Percentiles rank a stretch among this genome's conserved stretches.
These are phyloP conservation scores for Hucho hucho DNA, from an alignment of 2,113 vertebrate genomes.

Conservation along the genomic window DNA sequence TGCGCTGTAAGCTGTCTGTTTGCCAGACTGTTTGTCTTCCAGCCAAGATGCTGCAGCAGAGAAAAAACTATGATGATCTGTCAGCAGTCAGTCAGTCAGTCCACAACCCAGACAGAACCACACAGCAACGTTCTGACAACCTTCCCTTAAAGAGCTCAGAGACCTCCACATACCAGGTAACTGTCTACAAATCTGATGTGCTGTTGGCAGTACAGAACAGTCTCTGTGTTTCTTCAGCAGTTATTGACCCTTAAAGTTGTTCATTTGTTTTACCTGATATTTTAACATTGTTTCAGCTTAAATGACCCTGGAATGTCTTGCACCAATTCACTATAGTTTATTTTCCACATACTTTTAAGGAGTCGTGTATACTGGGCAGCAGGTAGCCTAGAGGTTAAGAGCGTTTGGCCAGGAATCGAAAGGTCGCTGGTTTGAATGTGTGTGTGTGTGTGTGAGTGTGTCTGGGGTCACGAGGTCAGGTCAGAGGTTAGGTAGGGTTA, in stretches of 20 bases:
- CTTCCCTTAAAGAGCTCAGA: neutral
- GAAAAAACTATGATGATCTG: slow-evolving; percentile 74
- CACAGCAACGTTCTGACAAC: neutral
- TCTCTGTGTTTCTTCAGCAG: neutral
- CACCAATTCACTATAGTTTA: neutral
- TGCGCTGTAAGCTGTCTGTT: slow-evolving; percentile 72
- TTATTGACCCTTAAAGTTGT: neutral
- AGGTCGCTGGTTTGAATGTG: neutral
- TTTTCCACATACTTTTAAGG: neutral
- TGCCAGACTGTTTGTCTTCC: slow-evolving; percentile 72
- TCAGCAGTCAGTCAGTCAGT: slow-evolving; percentile 63
- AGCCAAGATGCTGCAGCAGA: slow-evolving; percentile 67
- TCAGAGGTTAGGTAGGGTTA: slow-evolving; percentile 66
- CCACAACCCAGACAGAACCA: slow-evolving; percentile 42
- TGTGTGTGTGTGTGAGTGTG: slow-evolving; percentile 29
- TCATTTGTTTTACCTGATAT: too few relatives aligned
- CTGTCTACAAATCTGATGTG: neutral
- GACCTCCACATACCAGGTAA: neutral
- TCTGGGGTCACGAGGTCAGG: slow-evolving; percentile 54
- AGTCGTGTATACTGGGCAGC: too few relatives aligned
- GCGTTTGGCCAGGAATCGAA: too few relatives aligned
- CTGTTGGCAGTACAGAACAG: neutral
- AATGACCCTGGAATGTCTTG: neutral
- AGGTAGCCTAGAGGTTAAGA: too few relatives aligned
- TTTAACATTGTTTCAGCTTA: too few relatives aligned